Conservation (phyloP, 2,113 vertebrate genomes). For the Capreolus pygargus region DNA sequence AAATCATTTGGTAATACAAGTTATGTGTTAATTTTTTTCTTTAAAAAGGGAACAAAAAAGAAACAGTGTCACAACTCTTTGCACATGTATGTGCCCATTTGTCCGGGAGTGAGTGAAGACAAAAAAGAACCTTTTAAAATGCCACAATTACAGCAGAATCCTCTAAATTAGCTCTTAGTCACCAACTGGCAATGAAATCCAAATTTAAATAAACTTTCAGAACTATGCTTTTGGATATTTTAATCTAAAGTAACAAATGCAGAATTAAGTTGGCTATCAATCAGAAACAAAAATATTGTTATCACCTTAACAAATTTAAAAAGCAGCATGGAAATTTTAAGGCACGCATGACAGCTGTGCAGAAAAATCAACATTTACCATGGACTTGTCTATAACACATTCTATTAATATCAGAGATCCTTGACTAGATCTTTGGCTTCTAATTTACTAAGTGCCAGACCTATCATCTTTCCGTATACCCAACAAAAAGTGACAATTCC, state of each 20-base stretch:
- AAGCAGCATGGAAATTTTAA: slow-evolving; percentile 2
- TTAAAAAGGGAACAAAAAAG: neutral
- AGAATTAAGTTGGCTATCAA: neutral
- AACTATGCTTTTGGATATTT: slow-evolving; percentile 22
- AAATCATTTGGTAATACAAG: slow-evolving; percentile 2
- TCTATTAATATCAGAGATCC: neutral
- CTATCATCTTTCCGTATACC: neutral
- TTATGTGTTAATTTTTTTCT: neutral
- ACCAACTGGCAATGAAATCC: neutral
- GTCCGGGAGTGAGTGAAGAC: neutral
- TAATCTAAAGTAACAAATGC: slow-evolving; percentile 25
- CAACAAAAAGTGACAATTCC: neutral
- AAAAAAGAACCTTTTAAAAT: slow-evolving; percentile 14
- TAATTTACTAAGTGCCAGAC: neutral
- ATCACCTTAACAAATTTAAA: slow-evolving; percentile 32
- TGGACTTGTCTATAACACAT: neutral
- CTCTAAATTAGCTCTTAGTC: neutral
- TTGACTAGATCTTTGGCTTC: neutral
- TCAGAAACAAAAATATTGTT: neutral
- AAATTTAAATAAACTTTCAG: slow-evolving; percentile 40
- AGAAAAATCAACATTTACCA: slow-evolving; percentile 28
- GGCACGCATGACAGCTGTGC: neutral
- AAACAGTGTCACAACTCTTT: neutral
- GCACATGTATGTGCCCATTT: neutral
- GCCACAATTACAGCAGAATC: neutral